Evolutionary conservation across 2,797 vertebrate species (phyloP).

Genomic region (Chrysocyon brachyurus): DNA sequence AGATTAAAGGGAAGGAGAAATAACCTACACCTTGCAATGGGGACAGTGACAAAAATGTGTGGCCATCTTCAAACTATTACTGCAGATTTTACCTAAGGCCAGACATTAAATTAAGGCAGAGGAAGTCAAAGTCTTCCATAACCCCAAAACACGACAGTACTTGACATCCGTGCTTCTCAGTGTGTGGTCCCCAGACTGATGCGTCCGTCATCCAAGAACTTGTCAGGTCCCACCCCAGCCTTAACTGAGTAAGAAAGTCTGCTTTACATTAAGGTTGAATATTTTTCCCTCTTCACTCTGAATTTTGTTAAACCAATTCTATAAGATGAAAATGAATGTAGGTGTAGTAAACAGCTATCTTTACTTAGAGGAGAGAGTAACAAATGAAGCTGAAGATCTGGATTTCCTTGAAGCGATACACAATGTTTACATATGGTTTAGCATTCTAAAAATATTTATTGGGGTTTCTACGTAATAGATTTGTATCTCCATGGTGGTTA

Average conservation of each 20-base stretch:
- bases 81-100: conserved; percentile 20
- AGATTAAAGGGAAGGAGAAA: not conserved
- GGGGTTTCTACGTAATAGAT: conserved; percentile 70
- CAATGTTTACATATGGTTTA: conserved; percentile 71
- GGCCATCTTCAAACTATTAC: not conserved
- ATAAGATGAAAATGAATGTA: conserved; percentile 54
- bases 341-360: conserved; percentile 44
- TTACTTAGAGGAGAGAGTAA: conserved; percentile 70
- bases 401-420: conserved; percentile 64
- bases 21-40: not conserved
- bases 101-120: not conserved
- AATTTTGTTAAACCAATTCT: not conserved
- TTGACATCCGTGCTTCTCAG: not conserved
- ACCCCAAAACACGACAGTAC: not conserved
- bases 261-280: not conserved
- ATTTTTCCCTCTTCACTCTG: not conserved
- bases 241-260: not conserved
- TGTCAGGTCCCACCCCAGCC: not conserved
- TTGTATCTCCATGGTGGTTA: conserved; percentile 67
- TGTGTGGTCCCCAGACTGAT: not conserved
- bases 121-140: conserved; percentile 36
- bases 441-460: conserved; percentile 63
- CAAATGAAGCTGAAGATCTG: conserved; percentile 37
- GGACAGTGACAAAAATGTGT: not conserved
- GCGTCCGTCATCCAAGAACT: not conserved